phyloP scores from a whole-genome alignment of 2,113 vertebrate species.

The Anolis carolinensis region DNA sequence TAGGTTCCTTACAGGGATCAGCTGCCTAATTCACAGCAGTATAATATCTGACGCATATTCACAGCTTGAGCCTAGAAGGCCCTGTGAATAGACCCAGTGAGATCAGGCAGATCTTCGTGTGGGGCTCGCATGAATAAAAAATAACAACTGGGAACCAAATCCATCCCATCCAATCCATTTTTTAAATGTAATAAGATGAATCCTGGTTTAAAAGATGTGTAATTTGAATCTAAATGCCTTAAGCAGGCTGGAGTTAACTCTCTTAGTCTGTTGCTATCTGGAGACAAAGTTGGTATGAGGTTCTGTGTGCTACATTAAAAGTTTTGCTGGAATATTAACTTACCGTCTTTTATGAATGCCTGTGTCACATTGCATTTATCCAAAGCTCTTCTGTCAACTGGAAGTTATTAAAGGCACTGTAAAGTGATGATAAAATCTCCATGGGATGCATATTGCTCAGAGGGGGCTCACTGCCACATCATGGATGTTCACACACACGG shows the following conservation, averaged over 20 bases:
- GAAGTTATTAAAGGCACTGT: neutral
- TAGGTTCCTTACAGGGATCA: slow-evolving; percentile 9
- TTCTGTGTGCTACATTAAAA: neutral
- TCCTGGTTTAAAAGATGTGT: slow-evolving; percentile 29
- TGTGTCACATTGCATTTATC: neutral
- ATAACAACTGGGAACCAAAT: slow-evolving; percentile 26
- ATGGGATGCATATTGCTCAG: neutral
- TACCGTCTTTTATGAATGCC: neutral
- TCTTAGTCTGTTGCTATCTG: slow-evolving; percentile 8
- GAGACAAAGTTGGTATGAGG: neutral
- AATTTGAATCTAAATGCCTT: slow-evolving; percentile 33
- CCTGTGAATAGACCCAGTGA: slow-evolving; percentile 32
- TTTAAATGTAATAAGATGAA: slow-evolving; percentile 43
- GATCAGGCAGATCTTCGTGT: slow-evolving; percentile 20
- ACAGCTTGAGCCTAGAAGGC: slow-evolving; percentile 38
- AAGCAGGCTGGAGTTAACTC: neutral
- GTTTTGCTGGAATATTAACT: slow-evolving; percentile 1
- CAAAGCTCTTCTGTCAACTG: neutral
- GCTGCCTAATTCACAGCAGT: slow-evolving; percentile 1
- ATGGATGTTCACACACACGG: neutral
- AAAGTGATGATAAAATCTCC: slow-evolving; percentile 19
- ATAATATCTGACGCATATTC: slow-evolving; percentile 24
- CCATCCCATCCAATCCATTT: slow-evolving; percentile 35
- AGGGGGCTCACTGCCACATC: neutral
- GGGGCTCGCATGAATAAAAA: slow-evolving; percentile 38